Conservation (phyloP, 37 sponge, comb jelly and placozoan genomes). For the Ianthella basta region DNA sequence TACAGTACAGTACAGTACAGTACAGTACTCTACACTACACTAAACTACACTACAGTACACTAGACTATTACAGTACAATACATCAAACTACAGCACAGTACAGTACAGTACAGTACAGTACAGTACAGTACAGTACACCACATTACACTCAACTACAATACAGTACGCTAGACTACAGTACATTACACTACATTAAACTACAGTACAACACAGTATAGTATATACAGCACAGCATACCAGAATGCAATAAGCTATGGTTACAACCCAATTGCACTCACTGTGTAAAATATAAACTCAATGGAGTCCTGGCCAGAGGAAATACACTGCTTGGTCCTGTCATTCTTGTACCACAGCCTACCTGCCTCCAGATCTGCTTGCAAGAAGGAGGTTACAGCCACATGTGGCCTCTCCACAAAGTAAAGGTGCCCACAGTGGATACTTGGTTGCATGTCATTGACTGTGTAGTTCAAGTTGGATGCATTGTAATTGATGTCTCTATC, state of each 20-base stretch:
- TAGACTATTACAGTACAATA: no score
- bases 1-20: no score
- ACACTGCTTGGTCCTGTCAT: neutral
- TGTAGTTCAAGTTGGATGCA: constrained; percentile 30
- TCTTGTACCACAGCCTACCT: constrained; percentile 36
- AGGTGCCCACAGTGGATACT: constrained; percentile 27
- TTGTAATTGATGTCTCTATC: constrained; percentile 36
- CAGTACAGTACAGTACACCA: no score
- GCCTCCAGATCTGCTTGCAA: constrained; percentile 31
- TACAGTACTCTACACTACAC: no score
- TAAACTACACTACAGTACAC: no score
- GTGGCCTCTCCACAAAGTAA: constrained; percentile 14
- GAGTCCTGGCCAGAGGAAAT: neutral
- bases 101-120: no score
- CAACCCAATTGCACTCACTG: neutral
- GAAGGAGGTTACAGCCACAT: constrained; percentile 16
- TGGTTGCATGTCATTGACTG: neutral
- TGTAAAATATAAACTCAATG: neutral
- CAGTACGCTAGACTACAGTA: no score
- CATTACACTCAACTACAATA: no score
- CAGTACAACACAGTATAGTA: neutral
- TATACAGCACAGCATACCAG: neutral
- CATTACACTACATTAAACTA: no score
- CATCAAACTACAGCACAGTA: no score
- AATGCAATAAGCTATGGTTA: neutral